Percentiles rank a stretch among this genome's conserved stretches.
Evolutionary conservation across 1,140 invertebrate genomes (phyloP).

Genomic region (Idris sp.): DNA sequence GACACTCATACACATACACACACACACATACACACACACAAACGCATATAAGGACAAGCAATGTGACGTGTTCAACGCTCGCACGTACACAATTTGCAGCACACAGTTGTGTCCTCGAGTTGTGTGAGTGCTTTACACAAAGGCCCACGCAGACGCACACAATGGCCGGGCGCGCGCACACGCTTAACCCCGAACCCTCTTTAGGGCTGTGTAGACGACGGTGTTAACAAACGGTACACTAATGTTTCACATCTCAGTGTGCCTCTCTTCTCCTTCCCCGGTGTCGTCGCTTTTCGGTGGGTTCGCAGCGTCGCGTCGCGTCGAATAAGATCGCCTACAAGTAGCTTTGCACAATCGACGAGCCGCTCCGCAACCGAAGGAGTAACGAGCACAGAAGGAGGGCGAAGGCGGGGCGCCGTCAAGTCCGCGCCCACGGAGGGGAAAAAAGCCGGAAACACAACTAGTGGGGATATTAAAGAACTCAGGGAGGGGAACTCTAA

Average conservation of each 20-base stretch:
- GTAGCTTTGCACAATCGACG: conserved; percentile 65
- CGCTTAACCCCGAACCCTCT: conserved; percentile 64
- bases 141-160: conserved; percentile 61
- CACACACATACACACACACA: background rate
- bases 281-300: conserved; percentile 56
- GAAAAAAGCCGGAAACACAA: conserved; percentile 77
- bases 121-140: no score
- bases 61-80: conserved; percentile 28
- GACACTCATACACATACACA: conserved; percentile 14
- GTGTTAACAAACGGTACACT: conserved; percentile 79
- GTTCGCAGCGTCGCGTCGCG: conserved; percentile 62
- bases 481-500: conserved; percentile 63
- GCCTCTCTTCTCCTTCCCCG: conserved; percentile 65
- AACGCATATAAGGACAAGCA: conserved; percentile 34
- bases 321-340: conserved; percentile 73
- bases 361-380: conserved; percentile 61
- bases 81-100: conserved; percentile 54
- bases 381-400: conserved; percentile 65
- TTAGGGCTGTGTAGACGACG: conserved; percentile 73
- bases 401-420: conserved; percentile 76
- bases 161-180: conserved; percentile 56
- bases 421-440: conserved; percentile 78
- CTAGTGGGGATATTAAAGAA: conserved; percentile 70
- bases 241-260: conserved; percentile 78
- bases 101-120: no score